A percentile compares a stretch with the other conserved stretches of the same genome.
Evolutionary conservation across 1,140 invertebrate species (phyloP).

Genomic region (Tyrophagus putrescentiae): DNA sequence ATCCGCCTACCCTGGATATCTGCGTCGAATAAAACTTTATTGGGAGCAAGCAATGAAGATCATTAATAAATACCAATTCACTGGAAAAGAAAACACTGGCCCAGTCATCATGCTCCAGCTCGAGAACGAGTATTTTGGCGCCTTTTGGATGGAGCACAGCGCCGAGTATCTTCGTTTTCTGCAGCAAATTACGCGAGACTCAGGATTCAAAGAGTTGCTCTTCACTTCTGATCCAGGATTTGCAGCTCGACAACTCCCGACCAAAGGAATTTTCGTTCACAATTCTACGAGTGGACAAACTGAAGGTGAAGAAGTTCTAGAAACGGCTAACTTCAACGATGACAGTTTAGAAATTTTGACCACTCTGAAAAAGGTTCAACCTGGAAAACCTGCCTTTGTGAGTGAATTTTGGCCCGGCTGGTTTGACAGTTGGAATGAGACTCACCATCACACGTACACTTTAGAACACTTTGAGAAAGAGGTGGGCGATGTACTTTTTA

Average conservation of each 20-base stretch:
- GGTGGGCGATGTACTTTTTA: constrained; percentile 28
- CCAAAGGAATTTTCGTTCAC: no score
- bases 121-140: constrained; percentile 27
- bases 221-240: constrained; percentile 5
- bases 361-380: constrained; percentile 19
- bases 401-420: constrained; percentile 34
- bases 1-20: constrained; percentile 27
- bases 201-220: background rate
- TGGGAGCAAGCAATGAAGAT: background rate
- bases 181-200: background rate
- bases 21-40: constrained; percentile 25
- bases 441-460: constrained; percentile 24
- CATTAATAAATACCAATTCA: constrained; percentile 14
- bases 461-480: constrained; percentile 18
- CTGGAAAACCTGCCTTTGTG: constrained; percentile 31
- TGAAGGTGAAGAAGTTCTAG: background rate
- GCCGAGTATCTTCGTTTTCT: background rate
- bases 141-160: background rate
- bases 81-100: constrained; percentile 31
- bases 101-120: constrained; percentile 34
- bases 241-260: no score
- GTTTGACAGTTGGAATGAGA: constrained; percentile 31
- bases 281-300: no score
- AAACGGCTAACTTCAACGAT: constrained; percentile 16
- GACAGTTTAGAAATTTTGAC: background rate